phyloP scores from a whole-genome alignment of 2,113 vertebrate genomes.

The Oryzias celebensis region DNA sequence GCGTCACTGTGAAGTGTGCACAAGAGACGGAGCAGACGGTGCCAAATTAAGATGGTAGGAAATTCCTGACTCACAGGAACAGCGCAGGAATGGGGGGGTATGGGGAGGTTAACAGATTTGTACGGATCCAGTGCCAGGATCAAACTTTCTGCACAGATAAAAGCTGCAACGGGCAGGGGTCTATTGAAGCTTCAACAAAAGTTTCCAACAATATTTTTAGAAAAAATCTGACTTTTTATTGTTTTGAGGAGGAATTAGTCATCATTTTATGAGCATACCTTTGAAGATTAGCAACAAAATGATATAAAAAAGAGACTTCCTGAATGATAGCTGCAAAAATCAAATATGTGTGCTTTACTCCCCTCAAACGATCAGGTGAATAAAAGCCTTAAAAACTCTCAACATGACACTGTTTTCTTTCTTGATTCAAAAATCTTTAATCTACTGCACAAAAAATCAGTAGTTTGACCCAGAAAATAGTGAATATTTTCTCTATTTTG shows the following conservation, averaged over 20 bases:
- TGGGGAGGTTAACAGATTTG: slow-evolving; percentile 7
- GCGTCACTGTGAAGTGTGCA: slow-evolving; percentile 27
- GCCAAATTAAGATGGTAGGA: slow-evolving; percentile 35
- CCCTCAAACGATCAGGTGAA: too few relatives aligned
- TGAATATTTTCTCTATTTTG: neutral
- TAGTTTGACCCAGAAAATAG: neutral
- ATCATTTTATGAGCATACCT: too few relatives aligned
- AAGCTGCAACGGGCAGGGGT: too few relatives aligned
- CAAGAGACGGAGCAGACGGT: slow-evolving; percentile 30
- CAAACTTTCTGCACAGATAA: neutral
- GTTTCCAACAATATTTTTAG: too few relatives aligned
- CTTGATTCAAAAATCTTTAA: neutral
- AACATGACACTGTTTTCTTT: neutral
- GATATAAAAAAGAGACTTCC: too few relatives aligned
- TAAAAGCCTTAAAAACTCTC: too few relatives aligned
- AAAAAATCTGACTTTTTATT: too few relatives aligned
- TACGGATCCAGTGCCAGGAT: neutral
- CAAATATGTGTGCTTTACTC: too few relatives aligned
- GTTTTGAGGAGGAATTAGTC: too few relatives aligned
- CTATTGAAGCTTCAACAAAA: too few relatives aligned
- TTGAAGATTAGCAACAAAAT: too few relatives aligned
- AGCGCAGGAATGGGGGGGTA: neutral
- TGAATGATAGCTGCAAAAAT: too few relatives aligned
- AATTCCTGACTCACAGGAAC: slow-evolving; percentile 47
- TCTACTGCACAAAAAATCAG: neutral